These are phyloP conservation scores for Acridotheres tristis DNA, from an alignment of 2,797 vertebrate species.

Conservation along the genomic window DNA sequence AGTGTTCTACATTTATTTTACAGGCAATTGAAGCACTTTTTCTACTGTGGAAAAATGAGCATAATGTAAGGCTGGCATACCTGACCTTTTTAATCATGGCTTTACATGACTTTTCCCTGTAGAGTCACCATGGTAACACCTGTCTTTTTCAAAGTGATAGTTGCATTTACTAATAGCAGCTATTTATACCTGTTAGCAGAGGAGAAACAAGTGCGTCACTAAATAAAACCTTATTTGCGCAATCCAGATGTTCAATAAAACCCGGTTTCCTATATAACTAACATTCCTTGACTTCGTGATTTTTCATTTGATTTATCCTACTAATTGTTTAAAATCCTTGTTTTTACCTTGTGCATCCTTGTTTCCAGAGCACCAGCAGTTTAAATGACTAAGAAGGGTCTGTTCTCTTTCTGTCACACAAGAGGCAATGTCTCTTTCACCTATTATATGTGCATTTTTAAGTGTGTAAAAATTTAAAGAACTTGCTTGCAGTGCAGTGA, in stretches of 20 bases:
- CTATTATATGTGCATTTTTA: background rate
- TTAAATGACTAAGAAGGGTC: background rate
- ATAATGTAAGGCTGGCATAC: background rate
- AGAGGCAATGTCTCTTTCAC: background rate
- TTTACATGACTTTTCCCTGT: background rate
- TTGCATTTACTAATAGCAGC: background rate
- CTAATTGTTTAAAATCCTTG: background rate
- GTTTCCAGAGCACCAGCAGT: background rate
- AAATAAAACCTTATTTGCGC: background rate
- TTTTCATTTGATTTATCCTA: background rate
- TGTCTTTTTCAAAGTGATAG: background rate
- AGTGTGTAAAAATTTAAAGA: background rate
- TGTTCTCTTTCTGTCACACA: background rate
- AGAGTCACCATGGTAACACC: background rate
- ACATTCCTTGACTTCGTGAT: background rate
- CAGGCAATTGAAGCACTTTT: background rate
- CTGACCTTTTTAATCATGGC: background rate
- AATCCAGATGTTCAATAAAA: background rate
- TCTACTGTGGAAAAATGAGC: background rate
- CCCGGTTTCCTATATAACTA: background rate
- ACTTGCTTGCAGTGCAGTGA: background rate
- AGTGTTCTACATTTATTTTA: background rate
- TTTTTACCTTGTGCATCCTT: background rate
- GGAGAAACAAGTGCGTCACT: background rate
- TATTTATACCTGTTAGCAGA: background rate